A percentile compares a stretch with the other conserved stretches of the same genome.
These are phyloP conservation scores for Calephelis perditalis DNA, from an alignment of 2,888 invertebrate genomes.

Conservation along the genomic window DNA sequence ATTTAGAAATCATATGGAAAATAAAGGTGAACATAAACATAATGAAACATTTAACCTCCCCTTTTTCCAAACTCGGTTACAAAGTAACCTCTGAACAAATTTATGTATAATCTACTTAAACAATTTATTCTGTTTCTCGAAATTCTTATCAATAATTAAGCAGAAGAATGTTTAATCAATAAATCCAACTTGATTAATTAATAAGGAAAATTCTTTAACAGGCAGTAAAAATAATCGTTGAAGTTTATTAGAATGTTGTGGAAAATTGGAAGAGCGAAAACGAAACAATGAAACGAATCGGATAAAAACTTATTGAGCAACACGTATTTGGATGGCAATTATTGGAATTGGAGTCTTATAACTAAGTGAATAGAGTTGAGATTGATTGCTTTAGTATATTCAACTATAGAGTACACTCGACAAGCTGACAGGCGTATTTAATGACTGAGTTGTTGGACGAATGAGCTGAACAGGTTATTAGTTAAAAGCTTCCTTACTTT, in stretches of 20 bases:
- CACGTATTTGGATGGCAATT: neutral
- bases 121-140: constrained; percentile 15
- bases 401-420: constrained; percentile 9
- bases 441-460: constrained; percentile 34
- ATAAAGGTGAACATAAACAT: no score
- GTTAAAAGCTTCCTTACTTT: constrained; percentile 30
- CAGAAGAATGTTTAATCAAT: neutral
- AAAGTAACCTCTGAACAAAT: no score
- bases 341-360: neutral
- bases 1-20: no score
- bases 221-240: neutral
- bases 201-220: no score
- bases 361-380: neutral
- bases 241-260: neutral
- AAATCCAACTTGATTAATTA: neutral
- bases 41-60: no score
- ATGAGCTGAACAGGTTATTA: constrained; percentile 37
- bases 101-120: no score
- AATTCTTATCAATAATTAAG: constrained; percentile 18
- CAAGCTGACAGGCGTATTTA: constrained; percentile 24
- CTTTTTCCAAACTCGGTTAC: no score
- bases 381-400: neutral
- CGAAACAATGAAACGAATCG: constrained; percentile 1
- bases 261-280: neutral
- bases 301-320: constrained; percentile 1